Evolutionary conservation across 2,113 vertebrate genomes (phyloP), one percentile per base, ranked within the genome.

Genomic region (Xyliphius kryptos): DNA sequence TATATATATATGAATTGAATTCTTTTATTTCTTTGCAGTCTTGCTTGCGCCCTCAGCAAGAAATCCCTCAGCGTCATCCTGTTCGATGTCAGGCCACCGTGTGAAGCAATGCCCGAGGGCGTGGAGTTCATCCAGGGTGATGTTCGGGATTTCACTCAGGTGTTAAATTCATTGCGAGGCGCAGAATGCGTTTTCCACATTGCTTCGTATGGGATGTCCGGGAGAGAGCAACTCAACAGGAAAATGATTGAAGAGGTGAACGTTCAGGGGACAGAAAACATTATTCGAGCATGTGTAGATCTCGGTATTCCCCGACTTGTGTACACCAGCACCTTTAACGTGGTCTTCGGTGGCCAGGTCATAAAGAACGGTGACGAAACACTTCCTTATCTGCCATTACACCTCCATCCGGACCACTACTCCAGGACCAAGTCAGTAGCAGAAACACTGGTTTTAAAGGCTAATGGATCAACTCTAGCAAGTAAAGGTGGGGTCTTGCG

Each of bases 191-290:
- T 97, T 1, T 97, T 97, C 81, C 96, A 99, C 58, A 63, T 89
- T 0, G 93, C 95, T 38, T 99, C 94, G 21, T 97, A 91, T 0
- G 94, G 93, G 37, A 98, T 97, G 94, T 98, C 95, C 0, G 95
- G 94, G 53, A 79, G 86, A 64, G 95, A 99, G 76, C 96, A 99
- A 59, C 86, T 99, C 59, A 87, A 94, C 69, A 65, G n/a, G 9
- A 77, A 73, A n/a, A 81, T 82, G 17, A 98, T 92, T 0, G 87
- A 97, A 74, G 88, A 84, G 0, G 87, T 98, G 66, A 99, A 97
- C 0, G 74, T 99, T 5, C 71, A 77, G 13, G 95, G 94, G 22
- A 99, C 96, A 0, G 81, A 89, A 38, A 91, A 95, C 40, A 26
- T 97, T 66, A 83, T 98, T 66, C 84, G 58, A 65, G 87, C 86